These are phyloP conservation scores for Drosophila quasianomalipes DNA, from an alignment of 2,888 invertebrate species.

Conservation along the genomic window DNA sequence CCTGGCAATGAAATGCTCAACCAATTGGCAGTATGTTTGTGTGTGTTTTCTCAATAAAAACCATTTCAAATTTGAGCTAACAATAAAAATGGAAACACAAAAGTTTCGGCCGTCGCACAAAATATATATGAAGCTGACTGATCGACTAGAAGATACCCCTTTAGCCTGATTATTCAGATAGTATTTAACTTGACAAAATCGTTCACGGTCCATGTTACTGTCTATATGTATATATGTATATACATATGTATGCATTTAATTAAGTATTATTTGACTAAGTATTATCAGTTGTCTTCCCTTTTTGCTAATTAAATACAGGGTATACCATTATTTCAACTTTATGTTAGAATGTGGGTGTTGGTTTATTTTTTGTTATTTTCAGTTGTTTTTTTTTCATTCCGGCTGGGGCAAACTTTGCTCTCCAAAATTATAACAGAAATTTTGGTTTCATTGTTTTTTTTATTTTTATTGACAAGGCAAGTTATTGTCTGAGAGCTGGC, in stretches of 20 bases:
- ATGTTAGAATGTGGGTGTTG: neutral
- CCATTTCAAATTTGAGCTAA: conserved; percentile 71
- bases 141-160: conserved; percentile 6
- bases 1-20: conserved; percentile 17
- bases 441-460: conserved; percentile 58
- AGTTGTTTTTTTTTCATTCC: conserved; percentile 6
- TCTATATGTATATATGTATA: neutral
- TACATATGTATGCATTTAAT: neutral
- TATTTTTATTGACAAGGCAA: conserved; percentile 45
- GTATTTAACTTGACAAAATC: neutral
- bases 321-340: conserved; percentile 1
- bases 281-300: neutral
- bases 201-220: neutral
- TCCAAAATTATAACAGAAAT: conserved; percentile 60
- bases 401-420: conserved; percentile 26
- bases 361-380: neutral
- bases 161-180: neutral
- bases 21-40: conserved; percentile 9
- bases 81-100: conserved; percentile 60
- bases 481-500: conserved; percentile 9
- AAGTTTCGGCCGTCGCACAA: conserved; percentile 32
- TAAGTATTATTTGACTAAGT: neutral
- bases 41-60: conserved; percentile 61
- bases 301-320: conserved; percentile 8
- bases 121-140: neutral